A percentile compares a stretch with the other conserved stretches of the same genome.
Evolutionary conservation across 2,797 vertebrate species (phyloP).

Genomic region (Octomys mimax): DNA sequence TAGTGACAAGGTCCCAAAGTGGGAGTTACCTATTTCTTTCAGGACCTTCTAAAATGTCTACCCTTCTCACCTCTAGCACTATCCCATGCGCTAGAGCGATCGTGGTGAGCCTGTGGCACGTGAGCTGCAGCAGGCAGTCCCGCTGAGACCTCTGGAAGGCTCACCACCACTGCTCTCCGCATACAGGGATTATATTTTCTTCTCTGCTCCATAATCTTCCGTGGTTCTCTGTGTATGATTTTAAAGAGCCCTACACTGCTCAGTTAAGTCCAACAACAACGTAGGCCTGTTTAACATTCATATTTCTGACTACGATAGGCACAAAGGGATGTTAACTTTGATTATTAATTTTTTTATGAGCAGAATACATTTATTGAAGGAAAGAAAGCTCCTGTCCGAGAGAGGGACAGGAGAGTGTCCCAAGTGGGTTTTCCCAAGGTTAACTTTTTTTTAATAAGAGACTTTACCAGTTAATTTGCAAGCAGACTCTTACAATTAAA

Average conservation of each 20-base stretch:
- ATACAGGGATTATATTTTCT: background rate
- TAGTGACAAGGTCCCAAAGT: background rate
- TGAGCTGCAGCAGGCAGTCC: background rate
- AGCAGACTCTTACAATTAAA: slow-evolving; percentile 11
- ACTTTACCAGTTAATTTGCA: background rate
- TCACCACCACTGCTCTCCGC: background rate
- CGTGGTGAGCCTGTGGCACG: background rate
- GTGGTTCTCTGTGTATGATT: background rate
- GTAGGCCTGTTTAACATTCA: background rate
- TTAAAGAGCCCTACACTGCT: background rate
- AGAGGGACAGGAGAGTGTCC: too few species aligned
- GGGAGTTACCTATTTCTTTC: background rate
- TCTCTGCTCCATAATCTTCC: background rate
- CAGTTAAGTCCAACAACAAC: background rate
- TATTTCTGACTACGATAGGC: background rate
- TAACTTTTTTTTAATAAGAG: background rate
- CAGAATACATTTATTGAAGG: too few species aligned
- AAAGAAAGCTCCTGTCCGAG: too few species aligned
- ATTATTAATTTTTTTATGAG: too few species aligned
- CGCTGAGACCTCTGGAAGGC: background rate
- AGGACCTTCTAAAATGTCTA: background rate
- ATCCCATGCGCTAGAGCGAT: background rate
- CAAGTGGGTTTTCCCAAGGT: too few species aligned
- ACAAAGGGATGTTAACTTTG: background rate
- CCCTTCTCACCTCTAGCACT: background rate